Evolutionary conservation across 53 echinoderm and acorn worm genomes (phyloP), one percentile per base, ranked within the genome.

Genomic region (Zoroaster sp.): DNA sequence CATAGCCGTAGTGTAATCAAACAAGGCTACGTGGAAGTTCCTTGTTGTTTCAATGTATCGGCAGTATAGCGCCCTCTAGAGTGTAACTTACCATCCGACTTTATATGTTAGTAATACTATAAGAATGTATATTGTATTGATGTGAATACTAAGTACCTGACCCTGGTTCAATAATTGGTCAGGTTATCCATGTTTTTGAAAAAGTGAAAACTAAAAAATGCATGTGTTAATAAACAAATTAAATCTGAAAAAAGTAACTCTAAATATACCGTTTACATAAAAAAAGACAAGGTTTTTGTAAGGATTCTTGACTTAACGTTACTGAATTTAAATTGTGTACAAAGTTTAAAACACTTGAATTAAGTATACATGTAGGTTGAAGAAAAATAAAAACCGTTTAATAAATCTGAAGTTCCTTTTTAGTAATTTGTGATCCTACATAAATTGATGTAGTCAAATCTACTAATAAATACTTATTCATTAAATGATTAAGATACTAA

Each of bases 401-500:
- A 33, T 25, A 47, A 49, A 47, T 49, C 76, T 33, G 45, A 76
- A 76, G 47, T 49, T 76, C 21, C 63, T 45, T 76, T 51, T 23
- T 25, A 76, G 30, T 76, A 33, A 76, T 35, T 66, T 76, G 42
- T 49, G 76, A 76, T 76, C 76, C 47, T 52, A 11, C 44, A 45
- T 75, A 76, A 76, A 76, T 45, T 79, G 28, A 83, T 67, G 66
- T 83, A 44, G 69, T 83, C 14, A 15, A 45, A 43, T 40, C 40
- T 40, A 40, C 10, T 31, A 71, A 23, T 36, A 23, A 33, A 28
- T 66, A 34, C 69, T 83, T 30, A 67, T 18, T 66, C 83, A 42
- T 67, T 20, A 37, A 79, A 51, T 32, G 33, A 35, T 78, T n/a
- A 35, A 53, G 35, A 41, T 78, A 23, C 34, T 52, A 38, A 40